These are phyloP conservation scores for Guaruba guarouba DNA, from an alignment of 2,113 vertebrate species.

Conservation along the genomic window DNA sequence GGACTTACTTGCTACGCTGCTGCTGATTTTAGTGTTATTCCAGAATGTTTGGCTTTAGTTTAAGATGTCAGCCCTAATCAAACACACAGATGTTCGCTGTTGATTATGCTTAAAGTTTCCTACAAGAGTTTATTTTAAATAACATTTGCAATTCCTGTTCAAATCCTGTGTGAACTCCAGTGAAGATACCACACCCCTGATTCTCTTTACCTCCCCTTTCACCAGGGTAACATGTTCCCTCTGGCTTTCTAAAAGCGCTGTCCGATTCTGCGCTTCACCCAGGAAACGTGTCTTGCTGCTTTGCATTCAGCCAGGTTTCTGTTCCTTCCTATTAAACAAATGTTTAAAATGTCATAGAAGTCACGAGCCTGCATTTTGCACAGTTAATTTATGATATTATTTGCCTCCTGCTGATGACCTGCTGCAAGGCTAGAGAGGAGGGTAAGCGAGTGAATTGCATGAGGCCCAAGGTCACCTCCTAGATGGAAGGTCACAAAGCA, in stretches of 20 bases:
- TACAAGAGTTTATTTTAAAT: neutral
- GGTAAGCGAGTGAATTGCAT: neutral
- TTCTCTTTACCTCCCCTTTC: neutral
- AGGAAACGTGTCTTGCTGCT: neutral
- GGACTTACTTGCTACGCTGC: neutral
- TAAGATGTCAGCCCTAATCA: neutral
- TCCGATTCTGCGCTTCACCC: neutral
- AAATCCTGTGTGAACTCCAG: neutral
- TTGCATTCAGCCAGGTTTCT: neutral
- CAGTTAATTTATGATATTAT: neutral
- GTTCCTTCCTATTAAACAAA: neutral
- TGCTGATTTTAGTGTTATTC: neutral
- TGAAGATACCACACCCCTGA: neutral
- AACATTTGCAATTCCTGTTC: neutral
- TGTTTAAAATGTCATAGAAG: neutral
- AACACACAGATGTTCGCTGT: neutral
- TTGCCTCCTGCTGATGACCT: neutral
- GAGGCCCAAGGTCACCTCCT: neutral
- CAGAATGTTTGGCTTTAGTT: neutral
- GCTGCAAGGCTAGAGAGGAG: neutral
- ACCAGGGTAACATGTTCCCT: neutral
- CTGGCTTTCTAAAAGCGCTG: neutral
- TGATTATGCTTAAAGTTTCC: neutral
- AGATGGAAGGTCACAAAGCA: neutral
- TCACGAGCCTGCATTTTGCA: neutral